Conservation (phyloP, 2,888 invertebrate genomes). For the Ischnus inquisitorius region DNA sequence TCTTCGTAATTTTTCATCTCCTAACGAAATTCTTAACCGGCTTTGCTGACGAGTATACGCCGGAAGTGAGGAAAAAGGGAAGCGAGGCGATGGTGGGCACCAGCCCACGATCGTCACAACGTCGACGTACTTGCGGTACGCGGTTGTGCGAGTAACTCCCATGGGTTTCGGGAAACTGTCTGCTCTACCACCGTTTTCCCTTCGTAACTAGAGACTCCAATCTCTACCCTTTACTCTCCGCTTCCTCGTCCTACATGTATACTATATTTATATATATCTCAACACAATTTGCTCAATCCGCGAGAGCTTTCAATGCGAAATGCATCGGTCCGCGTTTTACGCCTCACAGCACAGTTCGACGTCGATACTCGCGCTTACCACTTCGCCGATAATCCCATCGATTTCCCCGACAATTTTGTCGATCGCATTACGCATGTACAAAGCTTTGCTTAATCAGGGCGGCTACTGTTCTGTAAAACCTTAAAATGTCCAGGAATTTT, state of each 20-base stretch:
- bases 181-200: constrained; percentile 20
- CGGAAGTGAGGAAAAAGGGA: constrained; percentile 14
- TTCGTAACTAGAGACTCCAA: constrained; percentile 30
- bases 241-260: constrained; percentile 13
- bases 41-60: neutral
- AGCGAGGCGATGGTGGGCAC: neutral
- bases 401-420: constrained; percentile 48
- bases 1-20: constrained; percentile 31
- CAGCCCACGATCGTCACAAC: neutral
- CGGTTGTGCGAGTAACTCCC: constrained; percentile 17
- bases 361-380: neutral
- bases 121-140: neutral
- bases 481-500: no score
- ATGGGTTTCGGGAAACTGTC: neutral
- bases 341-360: neutral
- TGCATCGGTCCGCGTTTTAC: neutral
- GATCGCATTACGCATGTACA: neutral
- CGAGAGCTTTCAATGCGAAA: constrained; percentile 34
- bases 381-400: constrained; percentile 41
- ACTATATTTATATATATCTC: neutral
- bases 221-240: constrained; percentile 20
- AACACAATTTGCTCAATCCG: constrained; percentile 55
- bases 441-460: no score
- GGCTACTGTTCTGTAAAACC: no score
- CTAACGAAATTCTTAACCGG: constrained; percentile 5